Evolutionary conservation across 2,113 vertebrate species (phyloP).

Genomic region (Baryphthengus martii): DNA sequence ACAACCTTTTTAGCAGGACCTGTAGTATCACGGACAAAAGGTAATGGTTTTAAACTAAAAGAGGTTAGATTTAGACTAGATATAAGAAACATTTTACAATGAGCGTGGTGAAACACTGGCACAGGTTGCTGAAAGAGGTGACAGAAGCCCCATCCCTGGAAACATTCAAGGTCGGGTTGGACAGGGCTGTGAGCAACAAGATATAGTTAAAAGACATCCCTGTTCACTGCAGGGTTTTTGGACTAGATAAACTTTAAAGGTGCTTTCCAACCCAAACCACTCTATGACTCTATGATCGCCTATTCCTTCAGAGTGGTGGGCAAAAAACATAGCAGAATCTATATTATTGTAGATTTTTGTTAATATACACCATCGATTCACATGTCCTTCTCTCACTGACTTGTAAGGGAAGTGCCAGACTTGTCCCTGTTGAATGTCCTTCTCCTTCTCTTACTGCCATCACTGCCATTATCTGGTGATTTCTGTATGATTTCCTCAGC

Average conservation of each 20-base stretch:
- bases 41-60: not conserved
- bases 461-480: not conserved
- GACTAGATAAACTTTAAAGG: not conserved
- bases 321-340: not conserved
- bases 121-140: not conserved
- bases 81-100: not conserved
- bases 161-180: not conserved
- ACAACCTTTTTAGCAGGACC: not conserved
- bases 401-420: not conserved
- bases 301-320: not conserved
- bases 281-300: not conserved
- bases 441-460: not conserved
- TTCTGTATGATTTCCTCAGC: not conserved
- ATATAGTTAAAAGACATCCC: not conserved
- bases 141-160: not conserved
- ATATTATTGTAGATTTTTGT: not conserved
- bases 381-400: not conserved
- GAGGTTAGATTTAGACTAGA: not conserved
- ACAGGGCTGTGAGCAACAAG: not conserved
- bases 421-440: not conserved
- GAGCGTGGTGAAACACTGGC: not conserved
- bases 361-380: not conserved
- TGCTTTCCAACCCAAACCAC: not conserved
- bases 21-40: rapidly evolving
- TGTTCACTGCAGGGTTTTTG: not conserved